Conservation (phyloP, 2,888 invertebrate genomes). For the Catonia carolina region DNA sequence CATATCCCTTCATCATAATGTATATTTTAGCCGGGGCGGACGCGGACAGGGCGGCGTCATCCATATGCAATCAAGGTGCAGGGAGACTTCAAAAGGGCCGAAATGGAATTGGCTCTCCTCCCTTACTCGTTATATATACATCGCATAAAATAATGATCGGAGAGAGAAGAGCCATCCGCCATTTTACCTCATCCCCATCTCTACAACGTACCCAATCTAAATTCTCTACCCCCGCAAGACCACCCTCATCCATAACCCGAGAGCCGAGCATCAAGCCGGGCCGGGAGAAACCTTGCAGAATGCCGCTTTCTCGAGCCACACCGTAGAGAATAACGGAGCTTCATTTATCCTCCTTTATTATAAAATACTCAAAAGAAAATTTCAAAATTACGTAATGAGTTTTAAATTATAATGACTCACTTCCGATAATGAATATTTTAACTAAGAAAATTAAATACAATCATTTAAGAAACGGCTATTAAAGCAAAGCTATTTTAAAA, state of each 20-base stretch:
- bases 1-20: slow-evolving; percentile 29
- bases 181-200: slow-evolving; percentile 29
- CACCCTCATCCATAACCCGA: neutral
- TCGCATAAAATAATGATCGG: slow-evolving; percentile 35
- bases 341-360: too few species aligned
- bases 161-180: slow-evolving; percentile 27
- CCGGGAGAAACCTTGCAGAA: too few species aligned
- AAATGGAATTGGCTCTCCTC: slow-evolving; percentile 27
- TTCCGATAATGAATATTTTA: too few species aligned
- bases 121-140: slow-evolving; percentile 32
- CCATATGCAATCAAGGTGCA: slow-evolving; percentile 27
- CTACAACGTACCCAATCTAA: slow-evolving; percentile 1
- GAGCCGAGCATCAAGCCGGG: too few species aligned
- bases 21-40: slow-evolving; percentile 28
- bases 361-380: too few species aligned
- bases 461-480: too few species aligned
- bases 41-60: slow-evolving; percentile 22
- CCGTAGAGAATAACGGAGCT: too few species aligned
- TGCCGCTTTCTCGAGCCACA: too few species aligned
- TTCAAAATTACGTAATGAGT: too few species aligned
- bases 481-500: too few species aligned
- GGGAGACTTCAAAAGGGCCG: slow-evolving; percentile 26
- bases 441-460: too few species aligned
- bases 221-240: neutral
- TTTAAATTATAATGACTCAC: too few species aligned